Conservation (phyloP, 1,140 invertebrate genomes). For the Drosophila mojavensis region DNA sequence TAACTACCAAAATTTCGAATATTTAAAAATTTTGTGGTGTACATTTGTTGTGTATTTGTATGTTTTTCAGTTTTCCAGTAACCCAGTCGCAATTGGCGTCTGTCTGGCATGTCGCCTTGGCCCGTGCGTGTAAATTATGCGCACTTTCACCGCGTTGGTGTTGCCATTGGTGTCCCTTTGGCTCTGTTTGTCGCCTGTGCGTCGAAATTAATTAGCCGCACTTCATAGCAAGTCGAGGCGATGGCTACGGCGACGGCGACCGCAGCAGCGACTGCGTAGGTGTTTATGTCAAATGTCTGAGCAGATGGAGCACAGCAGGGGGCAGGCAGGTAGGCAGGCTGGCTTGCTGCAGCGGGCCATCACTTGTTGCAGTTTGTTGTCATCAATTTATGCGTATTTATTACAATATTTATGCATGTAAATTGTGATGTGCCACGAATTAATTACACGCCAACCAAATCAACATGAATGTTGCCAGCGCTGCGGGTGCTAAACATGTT, state of each 20-base stretch:
- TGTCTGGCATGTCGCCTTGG: conserved; percentile 5
- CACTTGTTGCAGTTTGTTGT: conserved; percentile 58
- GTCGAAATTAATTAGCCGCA: conserved; percentile 77
- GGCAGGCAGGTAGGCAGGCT: neutral
- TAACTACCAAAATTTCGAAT: conserved; percentile 46
- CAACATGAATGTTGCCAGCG: conserved; percentile 67
- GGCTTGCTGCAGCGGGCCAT: conserved; percentile 9
- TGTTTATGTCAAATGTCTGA: conserved; percentile 53
- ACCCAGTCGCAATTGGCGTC: conserved; percentile 1
- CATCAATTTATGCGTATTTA: conserved; percentile 72
- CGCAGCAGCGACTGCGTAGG: conserved; percentile 44
- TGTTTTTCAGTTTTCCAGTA: conserved; percentile 16
- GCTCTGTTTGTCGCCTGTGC: conserved; percentile 54
- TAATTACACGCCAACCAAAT: conserved; percentile 67
- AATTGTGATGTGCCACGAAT: conserved; percentile 63
- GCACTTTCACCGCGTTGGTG: conserved; percentile 69
- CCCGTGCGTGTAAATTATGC: conserved; percentile 74
- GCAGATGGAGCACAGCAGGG: conserved; percentile 1
- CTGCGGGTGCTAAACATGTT: conserved; percentile 61
- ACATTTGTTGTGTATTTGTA: neutral
- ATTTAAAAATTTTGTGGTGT: conserved; percentile 49
- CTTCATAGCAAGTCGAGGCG: conserved; percentile 35
- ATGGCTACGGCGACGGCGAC: no score
- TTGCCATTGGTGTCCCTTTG: conserved; percentile 50
- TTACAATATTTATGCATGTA: conserved; percentile 65